These are phyloP conservation scores for Gymnocypris eckloni DNA, from an alignment of 2,797 vertebrate genomes.

Conservation along the genomic window DNA sequence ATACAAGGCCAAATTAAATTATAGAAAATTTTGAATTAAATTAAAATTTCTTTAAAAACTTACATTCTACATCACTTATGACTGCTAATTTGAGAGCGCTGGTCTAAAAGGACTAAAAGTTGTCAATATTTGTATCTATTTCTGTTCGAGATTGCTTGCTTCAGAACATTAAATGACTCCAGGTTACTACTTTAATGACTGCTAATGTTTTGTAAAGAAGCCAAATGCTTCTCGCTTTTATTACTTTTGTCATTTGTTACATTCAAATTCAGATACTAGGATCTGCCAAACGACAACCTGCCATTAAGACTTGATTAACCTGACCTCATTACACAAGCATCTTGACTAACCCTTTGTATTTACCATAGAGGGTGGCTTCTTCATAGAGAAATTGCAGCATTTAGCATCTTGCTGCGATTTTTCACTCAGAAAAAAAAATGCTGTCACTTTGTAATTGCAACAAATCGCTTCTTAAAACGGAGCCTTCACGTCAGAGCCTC, in stretches of 20 bases:
- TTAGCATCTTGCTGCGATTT: constrained; percentile 48
- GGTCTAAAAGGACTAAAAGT: not conserved
- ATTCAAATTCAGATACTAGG: constrained; percentile 40
- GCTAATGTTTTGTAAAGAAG: constrained; percentile 56
- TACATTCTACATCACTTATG: not conserved
- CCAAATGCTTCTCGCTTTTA: constrained; percentile 41
- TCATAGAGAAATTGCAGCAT: constrained; percentile 52
- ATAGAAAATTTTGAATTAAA: not conserved
- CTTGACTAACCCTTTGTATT: constrained; percentile 56
- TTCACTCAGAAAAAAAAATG: constrained; percentile 24
- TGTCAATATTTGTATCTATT: constrained; percentile 65
- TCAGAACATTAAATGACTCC: constrained; percentile 65
- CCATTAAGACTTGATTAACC: constrained; percentile 57
- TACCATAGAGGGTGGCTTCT: constrained; percentile 45
- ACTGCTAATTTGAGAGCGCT: not conserved
- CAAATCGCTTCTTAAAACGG: constrained; percentile 44
- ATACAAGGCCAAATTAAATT: not conserved
- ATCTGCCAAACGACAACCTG: constrained; percentile 45
- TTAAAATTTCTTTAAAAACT: not conserved
- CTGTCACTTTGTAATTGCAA: constrained; percentile 49
- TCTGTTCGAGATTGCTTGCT: constrained; percentile 64
- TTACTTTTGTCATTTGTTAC: constrained; percentile 40
- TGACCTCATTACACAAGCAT: constrained; percentile 53
- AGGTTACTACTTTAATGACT: constrained; percentile 60
- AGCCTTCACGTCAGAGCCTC: constrained; percentile 53